These are phyloP conservation scores for Epistrophella euchroma DNA, from an alignment of 2,888 invertebrate genomes.

Conservation along the genomic window DNA sequence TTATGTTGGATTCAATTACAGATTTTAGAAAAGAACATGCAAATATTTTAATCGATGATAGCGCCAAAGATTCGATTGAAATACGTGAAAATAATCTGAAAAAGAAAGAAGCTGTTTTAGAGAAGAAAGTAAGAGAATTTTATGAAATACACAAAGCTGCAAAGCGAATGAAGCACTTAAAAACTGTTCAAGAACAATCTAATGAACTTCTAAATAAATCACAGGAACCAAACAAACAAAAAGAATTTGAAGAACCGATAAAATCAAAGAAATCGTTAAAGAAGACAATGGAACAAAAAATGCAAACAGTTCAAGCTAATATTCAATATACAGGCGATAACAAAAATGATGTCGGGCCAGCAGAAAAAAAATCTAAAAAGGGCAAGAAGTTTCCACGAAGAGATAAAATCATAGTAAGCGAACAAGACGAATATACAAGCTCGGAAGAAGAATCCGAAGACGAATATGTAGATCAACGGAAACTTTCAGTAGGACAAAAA, in stretches of 20 bases:
- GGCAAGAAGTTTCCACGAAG: not conserved
- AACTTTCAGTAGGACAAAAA: conserved; percentile 24
- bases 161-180: conserved; percentile 2
- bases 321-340: not conserved
- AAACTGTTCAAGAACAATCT: not conserved
- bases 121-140: conserved; percentile 78
- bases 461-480: conserved; percentile 31
- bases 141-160: conserved; percentile 76
- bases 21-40: conserved; percentile 79
- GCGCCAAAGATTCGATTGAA: conserved; percentile 60
- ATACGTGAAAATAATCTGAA: conserved; percentile 79
- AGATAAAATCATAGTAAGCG: not conserved
- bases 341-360: not conserved
- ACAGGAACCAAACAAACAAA: not conserved
- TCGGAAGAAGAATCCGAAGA: conserved; percentile 40
- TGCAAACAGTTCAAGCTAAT: not conserved
- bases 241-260: not conserved
- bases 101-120: conserved; percentile 79
- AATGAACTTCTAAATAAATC: not conserved
- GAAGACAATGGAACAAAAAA: not conserved
- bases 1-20: conserved; percentile 77
- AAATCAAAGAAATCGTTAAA: not conserved
- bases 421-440: conserved; percentile 8
- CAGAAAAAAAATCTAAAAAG: not conserved
- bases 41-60: conserved; percentile 77